phyloP scores from a whole-genome alignment of 2,888 invertebrate genomes.

The Eupithecia subfuscata region DNA sequence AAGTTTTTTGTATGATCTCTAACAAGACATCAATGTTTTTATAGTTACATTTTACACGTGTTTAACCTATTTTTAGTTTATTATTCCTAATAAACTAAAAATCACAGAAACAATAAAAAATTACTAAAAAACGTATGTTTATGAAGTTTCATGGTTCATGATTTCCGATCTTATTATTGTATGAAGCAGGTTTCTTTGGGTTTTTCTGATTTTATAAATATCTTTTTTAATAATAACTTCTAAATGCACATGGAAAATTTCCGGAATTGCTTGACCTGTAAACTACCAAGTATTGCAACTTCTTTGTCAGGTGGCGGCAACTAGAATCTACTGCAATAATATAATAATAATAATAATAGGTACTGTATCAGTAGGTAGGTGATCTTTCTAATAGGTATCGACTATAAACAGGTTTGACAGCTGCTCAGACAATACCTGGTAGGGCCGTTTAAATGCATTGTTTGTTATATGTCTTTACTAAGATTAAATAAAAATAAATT shows the following conservation, averaged over 20 bases:
- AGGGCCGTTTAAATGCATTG: background rate
- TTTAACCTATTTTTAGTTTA: too few species aligned
- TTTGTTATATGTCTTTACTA: too few species aligned
- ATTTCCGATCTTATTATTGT: background rate
- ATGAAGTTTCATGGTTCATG: constrained; percentile 1
- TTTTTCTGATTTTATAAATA: background rate
- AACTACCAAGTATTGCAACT: background rate
- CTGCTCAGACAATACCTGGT: background rate
- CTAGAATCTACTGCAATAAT: too few species aligned
- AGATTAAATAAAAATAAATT: too few species aligned
- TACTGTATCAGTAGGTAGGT: background rate
- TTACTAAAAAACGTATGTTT: background rate
- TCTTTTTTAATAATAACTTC: background rate
- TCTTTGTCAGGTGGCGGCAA: background rate
- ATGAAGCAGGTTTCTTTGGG: background rate
- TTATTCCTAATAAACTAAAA: background rate
- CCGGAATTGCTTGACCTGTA: background rate
- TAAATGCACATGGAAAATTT: background rate
- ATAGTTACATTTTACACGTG: background rate
- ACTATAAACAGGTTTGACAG: background rate
- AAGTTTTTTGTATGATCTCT: background rate
- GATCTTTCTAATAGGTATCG: background rate
- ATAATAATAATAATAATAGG: too few species aligned
- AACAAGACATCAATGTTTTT: background rate
- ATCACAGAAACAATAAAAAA: background rate